Conservation (phyloP, 2,113 vertebrate genomes). For the Cochlearius cochlearius region DNA sequence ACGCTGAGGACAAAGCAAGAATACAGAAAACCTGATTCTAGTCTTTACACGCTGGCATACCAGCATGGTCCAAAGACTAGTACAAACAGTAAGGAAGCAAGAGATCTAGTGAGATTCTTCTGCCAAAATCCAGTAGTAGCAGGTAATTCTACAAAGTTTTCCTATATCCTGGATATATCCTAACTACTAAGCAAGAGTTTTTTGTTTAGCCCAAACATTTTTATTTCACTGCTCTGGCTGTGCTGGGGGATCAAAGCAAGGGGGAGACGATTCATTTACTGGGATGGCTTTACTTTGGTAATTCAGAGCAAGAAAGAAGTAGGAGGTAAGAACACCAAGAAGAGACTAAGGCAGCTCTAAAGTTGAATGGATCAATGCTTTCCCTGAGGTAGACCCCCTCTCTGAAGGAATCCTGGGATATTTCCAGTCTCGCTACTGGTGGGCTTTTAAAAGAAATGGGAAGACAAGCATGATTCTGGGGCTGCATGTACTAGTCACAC, state of each 20-base stretch:
- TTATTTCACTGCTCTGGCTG: not conserved
- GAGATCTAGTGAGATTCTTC: not conserved
- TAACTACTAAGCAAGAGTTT: not conserved
- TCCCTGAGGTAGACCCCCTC: not conserved
- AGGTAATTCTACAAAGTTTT: not conserved
- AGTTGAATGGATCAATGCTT: not conserved
- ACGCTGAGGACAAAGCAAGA: not conserved
- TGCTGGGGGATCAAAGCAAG: not conserved
- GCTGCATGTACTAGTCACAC: not conserved
- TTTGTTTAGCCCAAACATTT: not conserved
- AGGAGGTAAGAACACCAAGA: not conserved
- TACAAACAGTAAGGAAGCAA: not conserved
- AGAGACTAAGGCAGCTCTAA: not conserved
- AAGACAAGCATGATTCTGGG: not conserved
- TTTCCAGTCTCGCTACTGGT: not conserved
- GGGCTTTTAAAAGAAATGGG: not conserved
- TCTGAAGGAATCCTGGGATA: not conserved
- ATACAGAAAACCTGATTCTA: not conserved
- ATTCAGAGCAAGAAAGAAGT: not conserved
- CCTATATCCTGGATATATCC: not conserved
- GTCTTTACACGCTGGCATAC: not conserved
- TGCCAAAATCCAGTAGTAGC: not conserved
- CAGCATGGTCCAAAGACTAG: not conserved
- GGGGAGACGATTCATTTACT: not conserved
- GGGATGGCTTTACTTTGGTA: not conserved